Evolutionary conservation across 2,113 vertebrate species (phyloP).

Genomic region (Delphinapterus leucas): DNA sequence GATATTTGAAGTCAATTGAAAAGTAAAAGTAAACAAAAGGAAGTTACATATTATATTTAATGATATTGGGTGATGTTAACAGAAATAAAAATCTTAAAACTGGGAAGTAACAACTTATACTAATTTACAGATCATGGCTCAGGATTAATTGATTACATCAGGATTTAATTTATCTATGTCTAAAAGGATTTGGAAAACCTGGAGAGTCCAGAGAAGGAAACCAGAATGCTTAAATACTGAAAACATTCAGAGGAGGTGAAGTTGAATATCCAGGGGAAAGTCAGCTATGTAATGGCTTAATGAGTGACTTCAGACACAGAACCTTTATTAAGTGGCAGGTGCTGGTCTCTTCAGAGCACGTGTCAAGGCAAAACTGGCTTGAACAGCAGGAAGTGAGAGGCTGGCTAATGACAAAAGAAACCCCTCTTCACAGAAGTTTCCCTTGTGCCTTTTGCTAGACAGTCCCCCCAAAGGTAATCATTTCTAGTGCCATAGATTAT

Average conservation of each 20-base stretch:
- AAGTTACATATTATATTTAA: not conserved
- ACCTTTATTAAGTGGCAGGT: not conserved
- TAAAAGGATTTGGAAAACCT: not conserved
- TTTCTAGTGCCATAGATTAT: not conserved
- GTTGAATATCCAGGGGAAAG: not conserved
- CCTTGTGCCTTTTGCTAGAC: not conserved
- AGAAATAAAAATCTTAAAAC: conserved; percentile 13
- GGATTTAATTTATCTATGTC: not conserved
- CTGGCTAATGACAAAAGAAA: not conserved
- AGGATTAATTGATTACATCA: not conserved
- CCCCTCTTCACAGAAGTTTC: not conserved
- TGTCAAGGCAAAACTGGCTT: not conserved
- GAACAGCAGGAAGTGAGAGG: not conserved
- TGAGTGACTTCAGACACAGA: not conserved
- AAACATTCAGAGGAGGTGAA: not conserved
- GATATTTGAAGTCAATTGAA: not conserved
- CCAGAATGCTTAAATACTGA: not conserved
- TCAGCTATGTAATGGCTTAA: not conserved
- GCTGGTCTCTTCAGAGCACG: not conserved
- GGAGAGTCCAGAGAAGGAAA: not conserved
- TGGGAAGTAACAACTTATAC: not conserved
- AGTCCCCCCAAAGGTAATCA: not conserved
- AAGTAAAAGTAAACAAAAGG: not conserved
- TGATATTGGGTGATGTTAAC: not conserved
- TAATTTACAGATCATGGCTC: not conserved